Evolutionary conservation across 2,797 vertebrate genomes (phyloP).

Genomic region (Leucoraja ocellata): DNA sequence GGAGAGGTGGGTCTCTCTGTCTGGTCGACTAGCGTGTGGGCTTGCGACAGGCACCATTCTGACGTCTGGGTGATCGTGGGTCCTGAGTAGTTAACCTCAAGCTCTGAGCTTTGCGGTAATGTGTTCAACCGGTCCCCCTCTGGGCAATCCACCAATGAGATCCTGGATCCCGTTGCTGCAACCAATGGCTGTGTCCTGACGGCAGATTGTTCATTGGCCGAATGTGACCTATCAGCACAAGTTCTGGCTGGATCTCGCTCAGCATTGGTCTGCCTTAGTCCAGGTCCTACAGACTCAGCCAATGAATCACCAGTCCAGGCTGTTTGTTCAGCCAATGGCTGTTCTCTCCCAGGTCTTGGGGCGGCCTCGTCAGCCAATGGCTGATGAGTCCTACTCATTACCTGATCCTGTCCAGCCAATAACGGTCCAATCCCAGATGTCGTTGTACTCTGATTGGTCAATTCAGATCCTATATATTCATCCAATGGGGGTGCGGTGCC

Average conservation of each 20-base stretch:
- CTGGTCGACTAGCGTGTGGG: no score
- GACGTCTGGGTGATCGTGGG: not conserved
- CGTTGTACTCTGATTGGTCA: not conserved
- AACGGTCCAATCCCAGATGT: not conserved
- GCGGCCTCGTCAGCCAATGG: not conserved
- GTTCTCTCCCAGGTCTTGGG: fast-evolving
- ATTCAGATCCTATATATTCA: not conserved
- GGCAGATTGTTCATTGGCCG: not conserved
- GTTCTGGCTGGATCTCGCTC: not conserved
- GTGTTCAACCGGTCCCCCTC: not conserved
- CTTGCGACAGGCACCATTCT: not conserved
- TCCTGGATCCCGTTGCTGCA: no score
- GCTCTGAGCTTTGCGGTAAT: not conserved
- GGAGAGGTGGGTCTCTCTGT: no score
- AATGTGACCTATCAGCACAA: not conserved
- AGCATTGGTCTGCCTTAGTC: no score
- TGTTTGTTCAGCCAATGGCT: not conserved
- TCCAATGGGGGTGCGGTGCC: not conserved
- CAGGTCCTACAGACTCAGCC: not conserved
- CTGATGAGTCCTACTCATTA: fast-evolving
- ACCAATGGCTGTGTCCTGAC: no score
- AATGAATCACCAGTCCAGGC: not conserved
- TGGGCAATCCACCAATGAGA: not conserved
- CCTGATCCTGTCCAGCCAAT: not conserved
- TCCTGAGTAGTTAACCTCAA: not conserved